Base-by-base conservation (phyloP, 1,140 invertebrate species). In the Drosophila punjabiensis region DNA sequence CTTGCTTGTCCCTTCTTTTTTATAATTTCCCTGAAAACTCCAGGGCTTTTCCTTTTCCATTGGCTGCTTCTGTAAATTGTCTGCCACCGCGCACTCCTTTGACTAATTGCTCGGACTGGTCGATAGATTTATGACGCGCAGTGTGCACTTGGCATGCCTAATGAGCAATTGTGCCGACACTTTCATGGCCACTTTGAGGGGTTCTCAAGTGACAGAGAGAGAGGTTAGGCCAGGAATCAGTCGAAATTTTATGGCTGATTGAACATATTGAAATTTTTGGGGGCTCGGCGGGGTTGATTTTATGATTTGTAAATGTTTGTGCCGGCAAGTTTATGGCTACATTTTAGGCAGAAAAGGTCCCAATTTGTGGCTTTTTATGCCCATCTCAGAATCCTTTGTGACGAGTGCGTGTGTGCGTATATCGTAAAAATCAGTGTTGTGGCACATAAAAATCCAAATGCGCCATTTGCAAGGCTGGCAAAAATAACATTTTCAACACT, bases 401-500 rank as follows among this genome's bases (percentile, higher is more conserved):
- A 52, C 53, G 52, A 47, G 45, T 59, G 11, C 37, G 47, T 33
- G 30, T 70, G 37, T 66, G 50, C 76, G 14, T 60, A 56, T 53
- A 61, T 76, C 71, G 76, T 66, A 64, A 80, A 78, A 81, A 84
- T 88, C 77, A 76, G 66, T 76, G 82, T 70, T 76, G 48, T 67
- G 70, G 50, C 82, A 76, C 79, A 90, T 82, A 90, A 89, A 90
- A 85, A 81, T 74, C 81, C 59, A 86, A 89, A 85, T 81, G 85
- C 81, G 85, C 66, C 84, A 79, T 89, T 89, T 89, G 86, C 78
- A 76, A 68, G 64, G 79, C 78, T 85, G 79, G 81, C 78, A 82
- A 80, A 86, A 89, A 90, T 85, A 90, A 86, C 86, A 90, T 90
- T 90, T 89, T 82, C 86, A 89, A 89, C 86, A 89, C 86, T 86